These are phyloP conservation scores for Hylia prasina DNA, from an alignment of 2,113 vertebrate genomes.

Conservation along the genomic window DNA sequence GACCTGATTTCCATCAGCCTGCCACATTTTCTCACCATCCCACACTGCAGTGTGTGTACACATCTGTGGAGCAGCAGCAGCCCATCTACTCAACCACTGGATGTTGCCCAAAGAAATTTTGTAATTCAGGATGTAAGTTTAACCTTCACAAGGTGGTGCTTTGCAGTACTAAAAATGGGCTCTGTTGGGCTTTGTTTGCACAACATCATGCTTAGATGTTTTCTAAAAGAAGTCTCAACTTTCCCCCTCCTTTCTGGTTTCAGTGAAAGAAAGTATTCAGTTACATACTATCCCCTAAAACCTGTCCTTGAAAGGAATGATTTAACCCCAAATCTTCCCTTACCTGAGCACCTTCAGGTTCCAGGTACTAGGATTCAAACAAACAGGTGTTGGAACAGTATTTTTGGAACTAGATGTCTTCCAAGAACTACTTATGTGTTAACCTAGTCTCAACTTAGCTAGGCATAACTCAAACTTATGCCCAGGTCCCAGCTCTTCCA, in stretches of 20 bases:
- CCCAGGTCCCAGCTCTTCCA: background rate
- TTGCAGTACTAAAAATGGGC: background rate
- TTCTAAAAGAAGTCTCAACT: background rate
- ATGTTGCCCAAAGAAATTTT: background rate
- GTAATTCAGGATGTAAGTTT: background rate
- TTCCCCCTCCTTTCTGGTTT: background rate
- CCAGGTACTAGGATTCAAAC: background rate
- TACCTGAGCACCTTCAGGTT: background rate
- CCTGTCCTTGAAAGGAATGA: background rate
- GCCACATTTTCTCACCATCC: background rate
- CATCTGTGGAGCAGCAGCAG: background rate
- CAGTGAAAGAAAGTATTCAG: background rate
- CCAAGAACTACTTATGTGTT: background rate
- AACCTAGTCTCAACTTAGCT: background rate
- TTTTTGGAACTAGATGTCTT: background rate
- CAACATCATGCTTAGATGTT: background rate
- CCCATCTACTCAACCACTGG: background rate
- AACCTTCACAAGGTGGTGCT: background rate
- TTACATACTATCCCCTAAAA: background rate
- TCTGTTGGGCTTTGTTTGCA: background rate
- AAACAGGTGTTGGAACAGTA: background rate
- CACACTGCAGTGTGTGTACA: no score
- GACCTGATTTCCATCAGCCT: background rate
- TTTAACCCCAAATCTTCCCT: background rate
- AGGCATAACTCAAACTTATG: background rate